Base-by-base conservation (phyloP, 2,113 vertebrate species). In the Ahaetulla prasina region DNA sequence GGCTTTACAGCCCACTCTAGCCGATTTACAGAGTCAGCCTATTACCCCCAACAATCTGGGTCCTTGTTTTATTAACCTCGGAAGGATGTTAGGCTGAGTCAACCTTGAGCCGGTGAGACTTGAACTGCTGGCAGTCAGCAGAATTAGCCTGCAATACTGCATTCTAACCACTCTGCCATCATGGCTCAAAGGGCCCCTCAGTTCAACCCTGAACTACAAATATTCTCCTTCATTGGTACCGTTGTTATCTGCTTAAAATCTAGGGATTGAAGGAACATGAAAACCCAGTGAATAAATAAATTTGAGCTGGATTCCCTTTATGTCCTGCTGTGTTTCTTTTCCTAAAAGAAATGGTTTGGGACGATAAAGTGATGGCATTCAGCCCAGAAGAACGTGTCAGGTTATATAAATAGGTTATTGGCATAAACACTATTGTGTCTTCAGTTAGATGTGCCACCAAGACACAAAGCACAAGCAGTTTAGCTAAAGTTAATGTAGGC, bases 391-490 rank as follows among this genome's bases (percentile, higher is more conserved):
- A 86, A 55, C n/a, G 25, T 92, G 43, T 52, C 23, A 57, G 27
- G 88, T 47, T 89, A 25, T 68, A 90, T 90, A 90, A 92, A 92
- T 85, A 92, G 88, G 60, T 90, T 55, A 85, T 30, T 85, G 88
- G 60, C 74, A 90, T 14, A 92, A 89, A 60, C 22, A 63, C 20
- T 55, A 30, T 30, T 90, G 50, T 85, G 35, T 1, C 74, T 22
- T 45, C 11, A 80, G 88, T 60, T 57, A 92, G 89, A 84, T n/a
- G 9, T 45, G 30, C 53, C 57, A 25, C 63, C 52, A 80, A 91
- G 57, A 86, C 60, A 9, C 8, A 18, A 85, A 49, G 74, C 88
- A 57, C 27, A 7, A 50, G 11, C 27, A 7, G 39, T 89, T 84
- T 68, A 9, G 85, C 87, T 87, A 39, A 60, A 35, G 88, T 89